Conservation (phyloP, 1,140 invertebrate genomes). For the Drosophila ananassae region DNA sequence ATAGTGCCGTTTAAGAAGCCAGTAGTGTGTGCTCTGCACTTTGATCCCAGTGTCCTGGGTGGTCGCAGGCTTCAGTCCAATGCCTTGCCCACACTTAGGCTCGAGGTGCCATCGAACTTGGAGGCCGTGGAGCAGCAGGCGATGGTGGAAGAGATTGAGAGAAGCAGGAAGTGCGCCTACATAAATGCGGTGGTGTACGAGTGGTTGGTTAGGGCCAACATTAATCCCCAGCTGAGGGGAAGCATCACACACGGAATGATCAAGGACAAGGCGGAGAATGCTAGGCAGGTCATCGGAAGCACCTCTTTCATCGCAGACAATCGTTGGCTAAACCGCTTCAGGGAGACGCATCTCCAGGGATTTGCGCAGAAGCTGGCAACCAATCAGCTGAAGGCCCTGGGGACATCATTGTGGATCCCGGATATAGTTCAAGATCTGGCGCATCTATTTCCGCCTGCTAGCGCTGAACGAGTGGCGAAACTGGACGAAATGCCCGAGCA, state of each 20-base stretch:
- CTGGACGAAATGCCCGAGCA: conserved; percentile 80
- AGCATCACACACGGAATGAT: conserved; percentile 83
- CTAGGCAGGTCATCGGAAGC: conserved; percentile 71
- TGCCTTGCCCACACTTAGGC: conserved; percentile 65
- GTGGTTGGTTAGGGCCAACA: conserved; percentile 76
- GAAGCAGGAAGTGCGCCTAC: conserved; percentile 73
- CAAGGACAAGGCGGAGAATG: conserved; percentile 78
- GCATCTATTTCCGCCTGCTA: conserved; percentile 76
- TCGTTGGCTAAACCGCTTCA: conserved; percentile 79
- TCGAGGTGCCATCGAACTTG: conserved; percentile 76
- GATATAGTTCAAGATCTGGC: conserved; percentile 77
- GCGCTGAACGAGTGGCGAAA: conserved; percentile 73
- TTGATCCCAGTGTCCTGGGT: conserved; percentile 73
- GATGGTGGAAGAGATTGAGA: conserved; percentile 78
- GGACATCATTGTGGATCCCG: conserved; percentile 73
- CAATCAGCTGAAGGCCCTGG: conserved; percentile 74
- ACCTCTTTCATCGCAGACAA: conserved; percentile 75
- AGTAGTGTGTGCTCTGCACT: conserved; percentile 75
- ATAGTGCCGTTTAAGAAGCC: conserved; percentile 80
- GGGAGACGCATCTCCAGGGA: conserved; percentile 75
- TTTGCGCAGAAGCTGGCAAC: conserved; percentile 76
- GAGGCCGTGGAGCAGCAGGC: conserved; percentile 76
- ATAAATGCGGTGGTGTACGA: conserved; percentile 83
- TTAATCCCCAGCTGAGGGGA: conserved; percentile 77
- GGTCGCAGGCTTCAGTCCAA: conserved; percentile 69